A percentile compares a stretch with the other conserved stretches of the same genome.
These are phyloP conservation scores for Blastomussa wellsi DNA, from an alignment of 92 coral and sea anemone species.

Conservation along the genomic window DNA sequence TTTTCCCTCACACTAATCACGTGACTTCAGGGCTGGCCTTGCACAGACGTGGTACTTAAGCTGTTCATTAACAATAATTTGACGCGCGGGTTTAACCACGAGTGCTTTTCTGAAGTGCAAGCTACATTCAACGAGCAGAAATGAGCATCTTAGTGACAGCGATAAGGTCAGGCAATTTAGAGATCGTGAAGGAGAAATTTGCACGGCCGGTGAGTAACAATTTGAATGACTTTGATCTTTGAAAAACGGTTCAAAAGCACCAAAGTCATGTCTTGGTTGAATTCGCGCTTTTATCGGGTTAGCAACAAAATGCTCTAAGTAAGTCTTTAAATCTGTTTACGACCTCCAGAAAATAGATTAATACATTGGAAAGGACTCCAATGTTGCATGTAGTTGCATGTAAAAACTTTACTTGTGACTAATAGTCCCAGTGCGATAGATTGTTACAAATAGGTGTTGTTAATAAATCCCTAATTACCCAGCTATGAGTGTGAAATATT, in stretches of 20 bases:
- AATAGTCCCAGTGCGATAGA: neutral
- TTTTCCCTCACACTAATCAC: conserved; percentile 1
- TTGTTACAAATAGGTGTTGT: neutral
- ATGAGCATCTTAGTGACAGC: conserved; percentile 67
- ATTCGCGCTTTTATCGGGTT: neutral
- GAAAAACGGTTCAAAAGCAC: neutral
- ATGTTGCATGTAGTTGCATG: neutral
- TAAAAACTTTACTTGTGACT: neutral
- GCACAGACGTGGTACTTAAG: neutral
- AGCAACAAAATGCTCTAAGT: neutral
- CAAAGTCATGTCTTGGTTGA: neutral
- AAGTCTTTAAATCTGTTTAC: neutral
- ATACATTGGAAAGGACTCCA: neutral
- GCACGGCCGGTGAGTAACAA: conserved; percentile 65
- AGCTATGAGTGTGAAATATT: conserved; percentile 18
- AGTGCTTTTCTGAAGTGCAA: neutral
- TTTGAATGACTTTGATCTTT: neutral
- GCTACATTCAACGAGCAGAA: neutral
- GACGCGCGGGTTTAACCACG: conserved; percentile 22
- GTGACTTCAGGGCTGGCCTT: conserved; percentile 10
- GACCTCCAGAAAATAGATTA: neutral
- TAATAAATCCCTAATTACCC: conserved; percentile 4
- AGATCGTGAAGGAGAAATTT: conserved; percentile 59
- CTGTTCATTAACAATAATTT: neutral
- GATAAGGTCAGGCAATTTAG: conserved; percentile 78